Evolutionary conservation across 1,140 invertebrate species (phyloP), one percentile per base, ranked within the genome.

Genomic region (Heliconius hewitsoni): DNA sequence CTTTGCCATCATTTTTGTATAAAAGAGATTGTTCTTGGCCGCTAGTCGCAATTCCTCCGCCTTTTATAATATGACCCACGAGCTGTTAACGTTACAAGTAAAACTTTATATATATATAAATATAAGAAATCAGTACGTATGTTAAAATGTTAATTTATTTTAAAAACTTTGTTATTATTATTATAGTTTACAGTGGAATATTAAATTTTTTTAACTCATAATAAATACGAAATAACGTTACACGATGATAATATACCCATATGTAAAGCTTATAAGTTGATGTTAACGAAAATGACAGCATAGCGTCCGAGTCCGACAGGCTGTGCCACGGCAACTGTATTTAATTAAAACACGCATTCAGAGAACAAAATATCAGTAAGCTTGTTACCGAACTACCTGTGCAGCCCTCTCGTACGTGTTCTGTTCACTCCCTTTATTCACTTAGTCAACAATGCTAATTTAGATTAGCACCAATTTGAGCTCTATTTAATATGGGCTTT

Each of bases 51-150:
- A 96, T 94, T 57, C 97, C 97, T 71, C 97, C 97, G 2, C 97
- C 96, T 87, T 97, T 97, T 81, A 98, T 97, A 9, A 96, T 93
- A 84, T 97, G 96, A 0, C 97, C 97, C 1, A 97, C 97, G 73
- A 98, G 92, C 97, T 98, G 94, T 70, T 95, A 93, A 73, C 73
- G 9, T 60, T 6, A 23, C 55, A n/a, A 60, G 55, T 60, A 27
- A 27, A 23, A 46, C 6, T 23, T 60, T 23, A 23, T 23, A 30
- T 66, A 27, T 66, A 66, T 30, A 23, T 23, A 52, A 8, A 19
- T 18, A 19, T 18, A 52, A 18, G 6, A 52, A 52, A 52, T 18
- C 16, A 16, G 1, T 19, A 18, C 19, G 0, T 5, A 52, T 46
- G 8, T 9, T 50, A 50, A 52, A 19, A 18, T 46, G 42, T 13